Base-by-base conservation (phyloP, 2,888 invertebrate genomes). In the Lycophotia porphyrea region DNA sequence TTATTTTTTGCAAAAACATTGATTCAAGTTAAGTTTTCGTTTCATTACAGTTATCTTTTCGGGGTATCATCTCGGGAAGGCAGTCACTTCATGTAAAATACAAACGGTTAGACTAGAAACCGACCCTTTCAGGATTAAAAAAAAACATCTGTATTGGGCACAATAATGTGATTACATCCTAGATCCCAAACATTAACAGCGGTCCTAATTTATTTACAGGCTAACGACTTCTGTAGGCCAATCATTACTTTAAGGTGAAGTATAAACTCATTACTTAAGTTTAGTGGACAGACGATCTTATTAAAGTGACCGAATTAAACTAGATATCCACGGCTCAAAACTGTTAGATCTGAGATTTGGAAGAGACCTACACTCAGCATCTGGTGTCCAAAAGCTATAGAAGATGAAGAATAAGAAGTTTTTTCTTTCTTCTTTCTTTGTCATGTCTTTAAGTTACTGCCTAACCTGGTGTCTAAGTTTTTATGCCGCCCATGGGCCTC, bases 161-260 rank as follows among this genome's bases (percentile, higher is more conserved):
- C 18, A 15, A 21, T 67, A 71, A 80, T 78, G 75, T 81, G 15
- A 55, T 55, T 27, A 85, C 76, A 84, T 79, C 80, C 80, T 80
- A 76, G 74, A 78, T 76, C 80, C 82, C 84, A 36, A 74, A 88
- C 89, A 90, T 92, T 91, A 90, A 91, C 91, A 91, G 87, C 82
- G 85, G 49, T 9, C 85, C 79, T 90, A 91, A 91, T 91, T 91
- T 91, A 92, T 92, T 87, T 86, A 87, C 79, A 72, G 21, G 5
- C 81, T 85, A 87, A 88, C 87, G 87, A 90, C 90, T 90, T 88
- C 75, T 83, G 69, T 82, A 63, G 11, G 8, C 58, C 52, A n/a
- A 74, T 85, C 87, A 90, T 90, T 65, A 27, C 85, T 89, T 88
- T 88, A 87, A 88, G 80, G 18, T 0, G 18, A 58, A 2, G 18